phyloP scores from a whole-genome alignment of 2,113 vertebrate genomes.

The Anthoscopus minutus region DNA sequence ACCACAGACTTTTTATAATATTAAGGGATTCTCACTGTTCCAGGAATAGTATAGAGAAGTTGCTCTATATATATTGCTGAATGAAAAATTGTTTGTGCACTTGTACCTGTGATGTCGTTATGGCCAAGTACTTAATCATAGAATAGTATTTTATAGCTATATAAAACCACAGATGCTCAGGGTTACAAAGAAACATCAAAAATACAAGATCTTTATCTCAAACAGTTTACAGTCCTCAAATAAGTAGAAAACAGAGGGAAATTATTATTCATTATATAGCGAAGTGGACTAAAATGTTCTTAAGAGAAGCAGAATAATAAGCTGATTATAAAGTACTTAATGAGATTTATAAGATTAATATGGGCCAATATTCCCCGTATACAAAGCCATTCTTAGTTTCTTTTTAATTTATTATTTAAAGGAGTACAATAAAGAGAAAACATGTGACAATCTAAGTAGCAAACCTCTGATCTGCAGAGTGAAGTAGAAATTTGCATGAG shows the following conservation, averaged over 20 bases:
- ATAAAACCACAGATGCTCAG: background rate
- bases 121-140: background rate
- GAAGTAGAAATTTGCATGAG: background rate
- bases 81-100: background rate
- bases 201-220: background rate
- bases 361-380: conserved; percentile 26
- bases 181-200: background rate
- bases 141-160: background rate
- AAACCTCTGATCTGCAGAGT: background rate
- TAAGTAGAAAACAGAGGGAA: background rate
- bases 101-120: background rate
- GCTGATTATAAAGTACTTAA: conserved; percentile 61
- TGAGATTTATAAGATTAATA: conserved; percentile 56
- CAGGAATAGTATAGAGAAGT: background rate
- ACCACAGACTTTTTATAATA: background rate
- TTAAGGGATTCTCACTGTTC: background rate
- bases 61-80: background rate
- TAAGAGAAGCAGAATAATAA: conserved; percentile 55
- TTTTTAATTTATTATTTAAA: conserved; percentile 32
- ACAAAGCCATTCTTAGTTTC: conserved; percentile 33
- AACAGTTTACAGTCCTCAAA: background rate
- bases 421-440: background rate
- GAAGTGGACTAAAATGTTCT: conserved; percentile 25
- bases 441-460: conserved; percentile 26
- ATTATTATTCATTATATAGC: background rate